These are phyloP conservation scores for Mastigias papua DNA, from an alignment of 30 jellyfish, hydroid and myxozoan species.

Conservation along the genomic window DNA sequence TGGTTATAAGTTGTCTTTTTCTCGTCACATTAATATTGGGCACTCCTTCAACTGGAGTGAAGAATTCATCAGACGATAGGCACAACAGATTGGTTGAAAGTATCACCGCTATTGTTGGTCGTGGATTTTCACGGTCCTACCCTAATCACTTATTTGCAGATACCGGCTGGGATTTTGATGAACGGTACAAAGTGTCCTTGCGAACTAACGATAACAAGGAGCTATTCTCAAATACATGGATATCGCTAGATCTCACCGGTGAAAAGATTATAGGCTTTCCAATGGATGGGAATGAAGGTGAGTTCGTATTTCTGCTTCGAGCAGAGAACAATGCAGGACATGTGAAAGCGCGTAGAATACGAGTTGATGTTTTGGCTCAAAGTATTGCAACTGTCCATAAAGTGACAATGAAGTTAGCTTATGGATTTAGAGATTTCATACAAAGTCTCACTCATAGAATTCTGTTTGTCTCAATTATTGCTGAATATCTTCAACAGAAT, in stretches of 20 bases:
- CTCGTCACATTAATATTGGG: not conserved
- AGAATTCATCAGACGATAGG: not conserved
- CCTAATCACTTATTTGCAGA: conserved; percentile 32
- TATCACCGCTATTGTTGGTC: conserved; percentile 52
- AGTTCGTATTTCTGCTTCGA: conserved; percentile 56
- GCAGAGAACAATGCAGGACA: conserved; percentile 58
- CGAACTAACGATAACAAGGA: conserved; percentile 63
- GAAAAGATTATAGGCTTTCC: conserved; percentile 80
- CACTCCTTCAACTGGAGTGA: not conserved
- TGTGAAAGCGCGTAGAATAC: conserved; percentile 35
- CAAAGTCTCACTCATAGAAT: conserved; percentile 33
- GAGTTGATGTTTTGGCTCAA: conserved; percentile 44
- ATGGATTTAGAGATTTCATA: conserved; percentile 60
- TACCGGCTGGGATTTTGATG: conserved; percentile 32
- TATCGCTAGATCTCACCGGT: conserved; percentile 43
- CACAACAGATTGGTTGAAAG: conserved; percentile 25
- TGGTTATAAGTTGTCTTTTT: conserved; percentile 23
- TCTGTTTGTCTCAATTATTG: conserved; percentile 13
- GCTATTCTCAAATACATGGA: conserved; percentile 78
- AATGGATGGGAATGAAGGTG: conserved; percentile 76
- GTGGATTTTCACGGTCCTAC: conserved; percentile 58
- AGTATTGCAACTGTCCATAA: conserved; percentile 23
- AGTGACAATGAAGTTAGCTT: conserved; percentile 22
- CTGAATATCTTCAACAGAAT: conserved; percentile 41
- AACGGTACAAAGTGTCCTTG: conserved; percentile 42